Evolutionary conservation across 2,888 invertebrate species (phyloP).

Genomic region (Neoitamus cyanurus): DNA sequence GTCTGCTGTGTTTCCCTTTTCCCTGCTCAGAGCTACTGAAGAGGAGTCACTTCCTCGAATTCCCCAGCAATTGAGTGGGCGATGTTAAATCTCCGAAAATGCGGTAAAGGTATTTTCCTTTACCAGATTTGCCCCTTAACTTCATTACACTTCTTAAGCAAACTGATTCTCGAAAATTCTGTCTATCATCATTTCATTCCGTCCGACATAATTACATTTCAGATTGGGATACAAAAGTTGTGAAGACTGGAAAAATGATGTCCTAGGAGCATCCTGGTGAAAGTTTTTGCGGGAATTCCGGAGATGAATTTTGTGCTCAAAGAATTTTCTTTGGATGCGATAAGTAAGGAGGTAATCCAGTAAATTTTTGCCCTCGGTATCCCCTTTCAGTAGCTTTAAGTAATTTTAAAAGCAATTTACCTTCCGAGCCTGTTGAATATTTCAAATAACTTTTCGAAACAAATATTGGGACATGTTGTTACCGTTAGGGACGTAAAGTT

Average conservation of each 20-base stretch:
- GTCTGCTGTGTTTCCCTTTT: neutral
- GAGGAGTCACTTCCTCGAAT: neutral
- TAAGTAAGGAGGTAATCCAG: neutral
- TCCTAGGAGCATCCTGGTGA: neutral
- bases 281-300: neutral
- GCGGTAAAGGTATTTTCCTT: neutral
- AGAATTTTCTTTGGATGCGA: neutral
- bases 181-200: neutral
- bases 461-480: neutral
- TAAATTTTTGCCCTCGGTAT: neutral
- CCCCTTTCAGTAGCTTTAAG: neutral
- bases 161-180: neutral
- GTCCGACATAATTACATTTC: neutral
- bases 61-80: neutral
- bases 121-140: neutral
- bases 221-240: neutral
- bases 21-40: neutral
- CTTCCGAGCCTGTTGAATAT: neutral
- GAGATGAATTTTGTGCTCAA: neutral
- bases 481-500: neutral
- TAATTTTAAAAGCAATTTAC: constrained; percentile 1
- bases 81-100: neutral
- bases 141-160: neutral
- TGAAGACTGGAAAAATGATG: neutral
- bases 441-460: neutral